Percentiles rank a stretch among this genome's conserved stretches.
These are phyloP conservation scores for Zingel zingel DNA, from an alignment of 2,113 vertebrate genomes.

Conservation along the genomic window DNA sequence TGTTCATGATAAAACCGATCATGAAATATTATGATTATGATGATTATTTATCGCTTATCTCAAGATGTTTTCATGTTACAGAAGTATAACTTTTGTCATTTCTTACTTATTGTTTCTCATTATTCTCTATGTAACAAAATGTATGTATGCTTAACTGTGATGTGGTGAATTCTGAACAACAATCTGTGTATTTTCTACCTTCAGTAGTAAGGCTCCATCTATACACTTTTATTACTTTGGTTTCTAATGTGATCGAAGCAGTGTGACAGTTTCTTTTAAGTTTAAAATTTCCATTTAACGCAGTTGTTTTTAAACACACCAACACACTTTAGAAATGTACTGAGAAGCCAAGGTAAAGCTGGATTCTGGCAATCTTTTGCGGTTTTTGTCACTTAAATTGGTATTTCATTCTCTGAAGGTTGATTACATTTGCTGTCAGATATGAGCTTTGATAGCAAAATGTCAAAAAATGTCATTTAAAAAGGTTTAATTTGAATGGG, in stretches of 20 bases:
- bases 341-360: neutral
- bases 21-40: neutral
- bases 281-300: neutral
- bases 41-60: neutral
- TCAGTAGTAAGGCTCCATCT: neutral
- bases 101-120: neutral
- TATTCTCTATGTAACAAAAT: neutral
- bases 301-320: neutral
- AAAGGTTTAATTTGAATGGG: neutral
- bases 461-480: neutral
- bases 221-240: neutral
- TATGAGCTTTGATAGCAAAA: neutral
- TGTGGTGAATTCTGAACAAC: neutral
- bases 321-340: neutral
- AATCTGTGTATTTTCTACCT: neutral
- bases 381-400: neutral
- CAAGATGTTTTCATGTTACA: neutral
- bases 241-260: neutral
- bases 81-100: neutral
- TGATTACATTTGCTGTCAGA: neutral
- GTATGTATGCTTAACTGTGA: neutral
- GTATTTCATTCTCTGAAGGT: neutral
- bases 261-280: neutral
- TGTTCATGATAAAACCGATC: neutral
- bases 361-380: neutral